Evolutionary conservation across 2,113 vertebrate genomes (phyloP), one percentile per base, ranked within the genome.

Genomic region (Colinus virginianus): DNA sequence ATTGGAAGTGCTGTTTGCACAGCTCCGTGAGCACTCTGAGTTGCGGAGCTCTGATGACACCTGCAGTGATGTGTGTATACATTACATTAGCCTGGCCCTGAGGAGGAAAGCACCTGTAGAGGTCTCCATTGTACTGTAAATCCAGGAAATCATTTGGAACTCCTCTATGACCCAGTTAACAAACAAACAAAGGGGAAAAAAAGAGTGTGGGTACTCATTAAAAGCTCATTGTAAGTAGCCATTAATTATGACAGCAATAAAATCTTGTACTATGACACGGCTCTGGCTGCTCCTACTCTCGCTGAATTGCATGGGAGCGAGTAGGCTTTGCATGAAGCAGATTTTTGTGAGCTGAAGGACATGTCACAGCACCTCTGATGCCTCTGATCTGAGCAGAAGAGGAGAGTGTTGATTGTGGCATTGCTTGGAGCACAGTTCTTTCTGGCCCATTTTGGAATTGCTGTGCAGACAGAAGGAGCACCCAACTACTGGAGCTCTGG

Each of bases 101-200:
- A 25, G 12, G 45, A 43, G 59, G 34, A 34, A 56, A 25, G 21
- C 0, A 22, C 94, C 95, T 95, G 49, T 56, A 96, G 94, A 94
- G 87, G 95, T 95, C 96, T 75, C 94, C 89, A 1, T 82, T 87
- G 96, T 67, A 77, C 87, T 40, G 9, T 40, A 87, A 92, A 90
- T 88, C n/a, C 75, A 7, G 75, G 84, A 70, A 77, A 82, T 32
- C 9, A 2, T 15, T 2, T 6, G 38, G 19, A 56, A 22, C 67
- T 81, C 74, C 42, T 93, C 79, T 64, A 61, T 6, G 7, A 84
- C 66, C 68, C 51, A 45, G 80, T 71, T 91, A 67, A 59, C 53
- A 78, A 93, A 69, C 67, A 32, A 66, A 55, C 71, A 32, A 14
- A 8, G 53, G 53, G 53, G 7, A 55, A 48, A 88, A 40, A 28